Conservation (phyloP, 2,113 vertebrate species). For the Gymnogyps californianus region DNA sequence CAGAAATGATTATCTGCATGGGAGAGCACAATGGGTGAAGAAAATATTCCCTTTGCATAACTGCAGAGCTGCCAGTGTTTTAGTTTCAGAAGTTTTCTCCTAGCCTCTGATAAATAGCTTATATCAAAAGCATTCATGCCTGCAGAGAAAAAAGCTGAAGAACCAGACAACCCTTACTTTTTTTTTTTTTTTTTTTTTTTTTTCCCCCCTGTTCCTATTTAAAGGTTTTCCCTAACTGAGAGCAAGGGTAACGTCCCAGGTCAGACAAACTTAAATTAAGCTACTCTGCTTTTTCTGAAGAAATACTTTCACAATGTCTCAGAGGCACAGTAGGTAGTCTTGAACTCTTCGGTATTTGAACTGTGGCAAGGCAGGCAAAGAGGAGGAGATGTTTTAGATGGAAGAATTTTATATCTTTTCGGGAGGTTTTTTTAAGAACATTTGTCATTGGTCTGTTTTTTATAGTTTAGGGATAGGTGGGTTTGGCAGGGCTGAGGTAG, state of each 20-base stretch:
- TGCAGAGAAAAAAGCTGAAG: neutral
- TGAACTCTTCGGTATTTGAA: neutral
- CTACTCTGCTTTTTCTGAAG: neutral
- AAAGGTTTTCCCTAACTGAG: neutral
- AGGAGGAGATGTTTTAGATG: neutral
- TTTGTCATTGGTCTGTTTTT: neutral
- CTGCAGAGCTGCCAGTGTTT: neutral
- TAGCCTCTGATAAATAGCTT: neutral
- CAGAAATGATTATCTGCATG: neutral
- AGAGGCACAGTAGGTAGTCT: neutral
- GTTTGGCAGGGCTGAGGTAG: neutral
- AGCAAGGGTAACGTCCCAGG: neutral
- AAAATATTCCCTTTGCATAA: neutral
- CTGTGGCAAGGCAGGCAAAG: neutral
- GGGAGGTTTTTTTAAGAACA: neutral
- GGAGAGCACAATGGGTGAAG: neutral
- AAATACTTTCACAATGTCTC: neutral
- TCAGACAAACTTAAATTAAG: constrained; percentile 21
- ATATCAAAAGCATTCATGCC: neutral
- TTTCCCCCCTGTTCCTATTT: neutral
- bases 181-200: no score
- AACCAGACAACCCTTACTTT: neutral
- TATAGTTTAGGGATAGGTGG: neutral
- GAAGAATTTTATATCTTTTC: neutral
- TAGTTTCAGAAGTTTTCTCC: neutral